A percentile compares a stretch with the other conserved stretches of the same genome.
These are phyloP conservation scores for Mastomys natalensis DNA, from an alignment of 2,113 vertebrate genomes.

Conservation along the genomic window DNA sequence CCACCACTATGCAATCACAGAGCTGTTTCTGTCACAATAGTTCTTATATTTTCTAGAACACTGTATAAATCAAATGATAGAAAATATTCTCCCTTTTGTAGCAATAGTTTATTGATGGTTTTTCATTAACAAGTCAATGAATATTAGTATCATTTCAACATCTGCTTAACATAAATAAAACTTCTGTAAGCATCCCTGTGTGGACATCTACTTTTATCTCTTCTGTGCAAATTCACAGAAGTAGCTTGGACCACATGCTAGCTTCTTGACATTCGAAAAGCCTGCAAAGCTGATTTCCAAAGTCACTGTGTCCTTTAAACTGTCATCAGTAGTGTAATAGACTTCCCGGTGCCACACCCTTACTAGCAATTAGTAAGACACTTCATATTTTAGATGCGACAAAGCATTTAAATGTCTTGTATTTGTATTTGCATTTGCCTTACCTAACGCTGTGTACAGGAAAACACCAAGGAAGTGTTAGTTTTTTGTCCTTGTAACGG, in stretches of 20 bases:
- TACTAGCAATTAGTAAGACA: not conserved
- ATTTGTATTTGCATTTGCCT: conserved; percentile 44
- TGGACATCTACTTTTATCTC: not conserved
- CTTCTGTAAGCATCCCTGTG: not conserved
- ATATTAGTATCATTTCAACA: not conserved
- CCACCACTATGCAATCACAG: not conserved
- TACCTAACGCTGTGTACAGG: not conserved
- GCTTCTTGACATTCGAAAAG: conserved; percentile 16
- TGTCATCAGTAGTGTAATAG: not conserved
- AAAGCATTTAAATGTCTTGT: not conserved
- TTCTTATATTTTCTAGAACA: conserved; percentile 7
- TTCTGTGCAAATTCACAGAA: not conserved
- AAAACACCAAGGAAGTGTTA: not conserved
- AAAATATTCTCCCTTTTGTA: not conserved
- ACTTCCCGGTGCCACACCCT: not conserved
- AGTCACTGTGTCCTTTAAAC: not conserved
- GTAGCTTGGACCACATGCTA: not conserved
- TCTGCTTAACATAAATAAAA: not conserved
- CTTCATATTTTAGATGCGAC: not conserved
- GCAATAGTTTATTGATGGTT: not conserved
- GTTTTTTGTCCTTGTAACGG: not conserved
- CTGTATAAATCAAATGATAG: not conserved
- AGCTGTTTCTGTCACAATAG: not conserved
- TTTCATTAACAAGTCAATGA: not conserved
- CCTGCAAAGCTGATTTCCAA: not conserved